Conservation (phyloP, 2,113 vertebrate species). For the Halichoeres trimaculatus region DNA sequence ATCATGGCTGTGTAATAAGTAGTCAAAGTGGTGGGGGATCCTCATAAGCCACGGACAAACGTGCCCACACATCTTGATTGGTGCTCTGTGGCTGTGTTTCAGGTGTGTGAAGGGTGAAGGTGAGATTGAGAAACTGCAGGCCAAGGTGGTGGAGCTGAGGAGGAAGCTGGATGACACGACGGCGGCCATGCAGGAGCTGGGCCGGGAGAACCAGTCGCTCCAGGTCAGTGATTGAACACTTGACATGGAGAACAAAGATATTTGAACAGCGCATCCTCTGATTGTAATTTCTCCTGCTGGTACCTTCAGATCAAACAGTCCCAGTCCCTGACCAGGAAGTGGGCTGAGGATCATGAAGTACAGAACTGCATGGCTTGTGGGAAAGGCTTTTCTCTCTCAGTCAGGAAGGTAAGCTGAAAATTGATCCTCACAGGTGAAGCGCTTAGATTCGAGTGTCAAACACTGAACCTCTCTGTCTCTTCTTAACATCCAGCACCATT, state of each 20-base stretch:
- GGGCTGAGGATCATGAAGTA: constrained; percentile 96
- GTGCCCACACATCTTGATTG: not conserved
- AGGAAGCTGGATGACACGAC: constrained; percentile 97
- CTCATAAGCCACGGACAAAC: not conserved
- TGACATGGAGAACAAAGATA: not conserved
- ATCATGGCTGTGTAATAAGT: not conserved
- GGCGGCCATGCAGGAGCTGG: constrained; percentile 97
- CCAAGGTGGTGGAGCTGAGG: constrained; percentile 92
- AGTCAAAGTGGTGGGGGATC: not conserved
- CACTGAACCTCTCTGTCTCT: not conserved
- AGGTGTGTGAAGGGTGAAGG: constrained; percentile 98
- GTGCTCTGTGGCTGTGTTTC: constrained; percentile 5
- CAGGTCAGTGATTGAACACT: constrained; percentile 83
- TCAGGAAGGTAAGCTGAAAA: constrained; percentile 88
- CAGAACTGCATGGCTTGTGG: constrained; percentile 98
- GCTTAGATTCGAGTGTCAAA: not conserved
- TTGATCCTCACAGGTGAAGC: accelerated
- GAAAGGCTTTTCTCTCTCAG: constrained; percentile 92
- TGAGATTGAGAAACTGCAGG: constrained; percentile 98
- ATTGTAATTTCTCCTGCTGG: not conserved
- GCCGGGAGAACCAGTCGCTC: constrained; percentile 96
- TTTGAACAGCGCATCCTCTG: not conserved
- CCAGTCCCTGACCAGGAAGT: constrained; percentile 94
- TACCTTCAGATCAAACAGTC: constrained; percentile 92
- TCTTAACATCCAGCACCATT: constrained; percentile 91